Conservation (phyloP, 2,113 vertebrate species). For the Limanda limanda region DNA sequence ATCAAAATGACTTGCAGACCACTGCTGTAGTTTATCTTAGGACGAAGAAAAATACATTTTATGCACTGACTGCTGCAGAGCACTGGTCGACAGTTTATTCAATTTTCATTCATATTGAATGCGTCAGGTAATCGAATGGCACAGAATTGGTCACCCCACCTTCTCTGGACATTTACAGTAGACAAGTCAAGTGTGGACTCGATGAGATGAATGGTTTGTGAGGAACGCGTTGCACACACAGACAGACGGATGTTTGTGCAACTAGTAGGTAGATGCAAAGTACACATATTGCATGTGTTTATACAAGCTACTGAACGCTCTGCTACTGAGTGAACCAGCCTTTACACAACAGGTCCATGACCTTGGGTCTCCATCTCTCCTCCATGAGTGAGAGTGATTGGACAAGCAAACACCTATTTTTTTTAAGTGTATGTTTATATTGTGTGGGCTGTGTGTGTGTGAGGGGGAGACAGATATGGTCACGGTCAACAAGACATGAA, state of each 20-base stretch:
- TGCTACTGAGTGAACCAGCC: neutral
- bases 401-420: neutral
- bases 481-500: constrained; percentile 61
- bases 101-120: no score
- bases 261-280: neutral
- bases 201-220: no score
- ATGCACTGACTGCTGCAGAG: no score
- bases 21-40: no score
- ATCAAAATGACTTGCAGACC: no score
- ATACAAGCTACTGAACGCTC: constrained; percentile 18
- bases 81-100: no score
- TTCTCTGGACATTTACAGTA: no score
- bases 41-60: no score
- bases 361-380: constrained; percentile 51
- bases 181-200: no score
- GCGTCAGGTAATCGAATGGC: no score
- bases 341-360: constrained; percentile 12
- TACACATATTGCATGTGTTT: constrained; percentile 5
- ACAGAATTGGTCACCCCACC: no score
- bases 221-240: neutral
- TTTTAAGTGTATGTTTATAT: constrained; percentile 35
- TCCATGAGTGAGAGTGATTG: constrained; percentile 9
- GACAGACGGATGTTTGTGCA: neutral
- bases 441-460: constrained; percentile 25
- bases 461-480: constrained; percentile 28